These are phyloP conservation scores for Mixornis gularis DNA, from an alignment of 2,113 vertebrate genomes.

Conservation along the genomic window DNA sequence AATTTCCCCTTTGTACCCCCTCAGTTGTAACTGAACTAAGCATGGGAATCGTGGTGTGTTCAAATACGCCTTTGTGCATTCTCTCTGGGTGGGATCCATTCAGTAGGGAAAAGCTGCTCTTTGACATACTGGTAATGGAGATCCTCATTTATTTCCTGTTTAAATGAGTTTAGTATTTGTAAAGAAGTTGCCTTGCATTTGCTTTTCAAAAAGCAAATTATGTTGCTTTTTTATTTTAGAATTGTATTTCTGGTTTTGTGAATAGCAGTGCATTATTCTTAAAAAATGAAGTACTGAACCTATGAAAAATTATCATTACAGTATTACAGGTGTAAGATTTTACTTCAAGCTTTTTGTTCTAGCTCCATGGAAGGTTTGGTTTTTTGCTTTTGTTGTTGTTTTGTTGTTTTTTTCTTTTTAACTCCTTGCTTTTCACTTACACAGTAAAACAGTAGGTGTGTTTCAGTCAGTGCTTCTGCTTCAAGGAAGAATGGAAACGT, in stretches of 20 bases:
- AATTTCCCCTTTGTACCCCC: neutral
- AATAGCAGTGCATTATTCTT: neutral
- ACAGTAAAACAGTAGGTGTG: neutral
- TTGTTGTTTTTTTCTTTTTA: neutral
- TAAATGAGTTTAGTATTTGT: neutral
- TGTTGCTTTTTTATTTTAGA: neutral
- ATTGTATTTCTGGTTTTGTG: neutral
- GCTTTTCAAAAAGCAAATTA: neutral
- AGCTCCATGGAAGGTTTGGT: neutral
- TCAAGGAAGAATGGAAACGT: neutral
- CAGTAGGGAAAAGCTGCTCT: neutral
- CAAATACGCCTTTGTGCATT: neutral
- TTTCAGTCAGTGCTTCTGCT: neutral
- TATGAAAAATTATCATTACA: neutral
- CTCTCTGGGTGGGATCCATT: neutral
- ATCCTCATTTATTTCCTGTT: neutral
- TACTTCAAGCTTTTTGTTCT: neutral
- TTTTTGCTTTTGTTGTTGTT: neutral
- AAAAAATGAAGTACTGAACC: neutral
- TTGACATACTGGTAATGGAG: neutral
- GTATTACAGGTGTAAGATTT: neutral
- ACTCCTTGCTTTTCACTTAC: neutral
- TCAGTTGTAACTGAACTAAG: neutral
- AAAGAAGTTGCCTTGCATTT: neutral
- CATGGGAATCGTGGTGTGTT: neutral